A percentile compares a stretch with the other conserved stretches of the same genome.
Evolutionary conservation across 1,140 invertebrate genomes (phyloP).

Genomic region (Tetramorium parvispinum): DNA sequence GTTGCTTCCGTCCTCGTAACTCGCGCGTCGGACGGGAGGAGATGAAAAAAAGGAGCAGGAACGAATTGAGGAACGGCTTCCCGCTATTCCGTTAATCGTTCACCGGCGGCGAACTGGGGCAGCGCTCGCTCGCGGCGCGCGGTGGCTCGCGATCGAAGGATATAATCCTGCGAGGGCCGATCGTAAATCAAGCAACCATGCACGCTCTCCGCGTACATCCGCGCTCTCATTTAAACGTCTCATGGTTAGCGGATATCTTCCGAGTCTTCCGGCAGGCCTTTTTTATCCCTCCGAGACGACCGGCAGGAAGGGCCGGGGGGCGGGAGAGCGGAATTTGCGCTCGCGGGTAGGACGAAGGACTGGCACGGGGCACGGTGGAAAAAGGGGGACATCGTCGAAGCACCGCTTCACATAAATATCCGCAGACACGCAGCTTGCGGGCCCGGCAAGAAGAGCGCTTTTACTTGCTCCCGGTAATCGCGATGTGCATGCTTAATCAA

Average conservation of each 20-base stretch:
- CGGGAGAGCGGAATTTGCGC: background rate
- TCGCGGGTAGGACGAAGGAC: background rate
- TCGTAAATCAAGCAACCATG: constrained; percentile 55
- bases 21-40: background rate
- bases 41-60: background rate
- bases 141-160: constrained; percentile 24
- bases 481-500: constrained; percentile 80
- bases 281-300: constrained; percentile 42
- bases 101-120: constrained; percentile 48
- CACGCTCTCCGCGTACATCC: constrained; percentile 29
- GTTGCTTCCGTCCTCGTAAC: constrained; percentile 17
- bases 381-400: constrained; percentile 24
- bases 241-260: constrained; percentile 19
- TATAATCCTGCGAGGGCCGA: constrained; percentile 58
- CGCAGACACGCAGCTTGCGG: constrained; percentile 76
- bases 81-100: constrained; percentile 51
- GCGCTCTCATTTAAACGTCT: constrained; percentile 40
- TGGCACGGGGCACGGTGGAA: background rate
- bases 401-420: constrained; percentile 77
- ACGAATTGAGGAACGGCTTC: constrained; percentile 48
- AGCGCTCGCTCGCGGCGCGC: constrained; percentile 21
- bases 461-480: constrained; percentile 74
- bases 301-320: background rate
- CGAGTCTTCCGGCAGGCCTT: constrained; percentile 52
- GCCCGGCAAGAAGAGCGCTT: constrained; percentile 61